Conservation (phyloP, 2,797 vertebrate genomes). For the Hirundo rustica region DNA sequence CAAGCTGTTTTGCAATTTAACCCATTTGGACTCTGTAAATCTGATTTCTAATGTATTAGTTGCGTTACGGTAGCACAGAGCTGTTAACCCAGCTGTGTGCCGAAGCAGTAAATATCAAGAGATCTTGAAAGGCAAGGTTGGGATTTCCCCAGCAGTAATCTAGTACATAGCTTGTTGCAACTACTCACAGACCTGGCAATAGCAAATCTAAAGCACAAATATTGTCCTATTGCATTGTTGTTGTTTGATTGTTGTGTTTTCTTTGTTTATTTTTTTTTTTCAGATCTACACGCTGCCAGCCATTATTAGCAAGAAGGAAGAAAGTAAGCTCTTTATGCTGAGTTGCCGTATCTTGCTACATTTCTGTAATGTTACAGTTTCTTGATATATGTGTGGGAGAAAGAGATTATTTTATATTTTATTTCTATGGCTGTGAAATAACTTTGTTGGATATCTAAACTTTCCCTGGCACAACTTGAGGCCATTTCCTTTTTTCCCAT, state of each 20-base stretch:
- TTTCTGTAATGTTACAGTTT: neutral
- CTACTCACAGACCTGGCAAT: neutral
- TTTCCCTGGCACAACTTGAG: neutral
- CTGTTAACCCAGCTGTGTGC: neutral
- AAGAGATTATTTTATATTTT: neutral
- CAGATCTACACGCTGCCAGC: conserved; percentile 97
- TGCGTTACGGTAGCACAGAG: neutral
- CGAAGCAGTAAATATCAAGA: neutral
- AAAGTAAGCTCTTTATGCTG: conserved; percentile 85
- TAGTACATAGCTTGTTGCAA: neutral
- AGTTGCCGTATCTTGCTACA: neutral
- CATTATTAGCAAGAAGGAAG: conserved; percentile 98
- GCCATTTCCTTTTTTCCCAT: neutral
- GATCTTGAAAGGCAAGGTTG: neutral
- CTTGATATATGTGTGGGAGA: neutral
- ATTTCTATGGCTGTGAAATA: neutral
- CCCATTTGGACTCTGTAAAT: neutral
- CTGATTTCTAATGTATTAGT: neutral
- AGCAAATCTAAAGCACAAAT: neutral
- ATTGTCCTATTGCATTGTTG: neutral
- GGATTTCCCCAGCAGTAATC: neutral
- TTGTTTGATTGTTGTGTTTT: neutral
- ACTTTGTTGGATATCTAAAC: neutral
- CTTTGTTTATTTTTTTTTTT: neutral
- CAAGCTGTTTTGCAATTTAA: neutral